phyloP scores from a whole-genome alignment of 1,140 invertebrate genomes.

The Euwallacea similis region DNA sequence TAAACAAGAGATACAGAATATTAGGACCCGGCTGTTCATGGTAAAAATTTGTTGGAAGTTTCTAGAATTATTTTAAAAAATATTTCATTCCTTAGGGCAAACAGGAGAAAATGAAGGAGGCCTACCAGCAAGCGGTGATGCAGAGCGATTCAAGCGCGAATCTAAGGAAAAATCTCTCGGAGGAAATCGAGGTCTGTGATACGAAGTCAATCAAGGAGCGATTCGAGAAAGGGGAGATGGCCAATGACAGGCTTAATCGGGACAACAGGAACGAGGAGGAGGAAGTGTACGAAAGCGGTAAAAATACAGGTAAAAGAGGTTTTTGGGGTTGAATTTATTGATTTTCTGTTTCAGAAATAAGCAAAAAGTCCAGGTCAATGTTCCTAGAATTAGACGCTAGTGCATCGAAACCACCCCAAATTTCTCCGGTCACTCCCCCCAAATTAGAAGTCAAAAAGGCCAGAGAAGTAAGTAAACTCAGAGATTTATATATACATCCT shows the following conservation, averaged over 20 bases:
- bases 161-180: slow-evolving; percentile 44
- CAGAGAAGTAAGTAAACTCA: slow-evolving; percentile 42
- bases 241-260: slow-evolving; percentile 61
- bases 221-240: slow-evolving; percentile 79
- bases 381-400: slow-evolving; percentile 84
- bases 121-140: slow-evolving; percentile 86
- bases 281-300: slow-evolving; percentile 81
- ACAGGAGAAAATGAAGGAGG: slow-evolving; percentile 87
- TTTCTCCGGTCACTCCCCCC: slow-evolving; percentile 55
- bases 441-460: slow-evolving; percentile 49
- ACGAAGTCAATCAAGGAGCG: slow-evolving; percentile 75
- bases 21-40: slow-evolving; percentile 80
- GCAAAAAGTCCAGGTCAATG: slow-evolving; percentile 81
- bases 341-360: slow-evolving; percentile 65
- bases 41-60: slow-evolving; percentile 54
- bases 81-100: slow-evolving; percentile 64
- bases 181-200: slow-evolving; percentile 59
- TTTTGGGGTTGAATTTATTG: neutral
- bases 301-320: slow-evolving; percentile 18
- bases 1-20: slow-evolving; percentile 86
- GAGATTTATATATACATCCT: too few species aligned
- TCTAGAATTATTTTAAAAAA: neutral
- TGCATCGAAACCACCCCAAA: slow-evolving; percentile 53
- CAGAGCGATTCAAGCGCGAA: slow-evolving; percentile 62
- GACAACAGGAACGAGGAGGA: slow-evolving; percentile 65